Percentiles rank a stretch among this genome's conserved stretches.
These are phyloP conservation scores for Orthosia gothica DNA, from an alignment of 2,888 invertebrate species.

Conservation along the genomic window DNA sequence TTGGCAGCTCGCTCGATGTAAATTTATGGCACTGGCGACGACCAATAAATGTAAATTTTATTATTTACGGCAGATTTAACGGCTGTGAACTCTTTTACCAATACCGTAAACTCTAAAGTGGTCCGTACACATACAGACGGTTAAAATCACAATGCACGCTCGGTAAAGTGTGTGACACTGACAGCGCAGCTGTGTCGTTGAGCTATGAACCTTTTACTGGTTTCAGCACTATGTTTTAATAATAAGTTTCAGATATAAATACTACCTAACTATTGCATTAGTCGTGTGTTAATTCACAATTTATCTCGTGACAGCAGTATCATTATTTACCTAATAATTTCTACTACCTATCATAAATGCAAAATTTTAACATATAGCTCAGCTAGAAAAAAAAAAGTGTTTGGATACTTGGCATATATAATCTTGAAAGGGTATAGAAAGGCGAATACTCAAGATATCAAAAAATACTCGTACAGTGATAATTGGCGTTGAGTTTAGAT, in stretches of 20 bases:
- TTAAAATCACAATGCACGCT: slow-evolving; percentile 75
- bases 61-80: slow-evolving; percentile 90
- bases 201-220: not conserved
- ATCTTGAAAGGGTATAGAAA: not conserved
- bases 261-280: not conserved
- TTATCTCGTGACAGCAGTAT: not conserved
- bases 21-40: slow-evolving; percentile 89
- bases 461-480: slow-evolving; percentile 3
- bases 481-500: slow-evolving; percentile 18
- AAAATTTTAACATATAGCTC: no score
- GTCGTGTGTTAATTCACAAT: no score
- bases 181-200: slow-evolving; percentile 12
- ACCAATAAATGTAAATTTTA: slow-evolving; percentile 92
- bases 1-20: slow-evolving; percentile 87
- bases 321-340: not conserved
- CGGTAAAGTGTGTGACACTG: slow-evolving; percentile 27
- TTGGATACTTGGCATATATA: not conserved
- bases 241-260: slow-evolving; percentile 1
- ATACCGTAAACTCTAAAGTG: slow-evolving; percentile 82
- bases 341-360: not conserved
- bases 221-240: not conserved
- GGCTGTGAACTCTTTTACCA: slow-evolving; percentile 89
- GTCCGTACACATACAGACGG: slow-evolving; percentile 77
- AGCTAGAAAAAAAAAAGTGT: not conserved
- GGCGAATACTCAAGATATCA: slow-evolving; percentile 23